These are phyloP conservation scores for Dromaius novaehollandiae DNA, from an alignment of 2,113 vertebrate genomes.

Conservation along the genomic window DNA sequence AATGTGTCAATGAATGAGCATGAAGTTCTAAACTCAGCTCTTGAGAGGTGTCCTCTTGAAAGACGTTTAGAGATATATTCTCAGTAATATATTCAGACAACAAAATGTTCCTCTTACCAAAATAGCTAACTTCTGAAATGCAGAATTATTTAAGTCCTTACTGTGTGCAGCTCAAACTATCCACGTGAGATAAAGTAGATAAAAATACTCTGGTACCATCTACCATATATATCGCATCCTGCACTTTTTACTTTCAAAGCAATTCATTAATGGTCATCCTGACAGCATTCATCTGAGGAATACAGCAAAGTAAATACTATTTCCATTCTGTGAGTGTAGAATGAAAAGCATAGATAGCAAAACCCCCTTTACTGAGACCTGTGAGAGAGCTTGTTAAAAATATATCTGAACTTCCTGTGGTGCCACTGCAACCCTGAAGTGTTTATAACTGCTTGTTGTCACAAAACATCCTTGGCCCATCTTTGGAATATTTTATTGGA, in stretches of 20 bases:
- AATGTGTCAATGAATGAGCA: background rate
- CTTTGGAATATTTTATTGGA: constrained; percentile 3
- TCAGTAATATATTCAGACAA: background rate
- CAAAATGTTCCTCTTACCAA: background rate
- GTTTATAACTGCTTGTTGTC: constrained; percentile 34
- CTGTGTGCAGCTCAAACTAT: background rate
- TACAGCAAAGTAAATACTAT: constrained; percentile 15
- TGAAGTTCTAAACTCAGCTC: background rate
- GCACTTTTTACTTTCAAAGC: constrained; percentile 7
- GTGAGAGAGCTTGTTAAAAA: constrained; percentile 48
- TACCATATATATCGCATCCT: background rate
- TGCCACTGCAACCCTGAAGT: constrained; percentile 2
- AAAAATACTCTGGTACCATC: background rate
- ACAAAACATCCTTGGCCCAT: constrained; percentile 20
- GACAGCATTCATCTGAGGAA: constrained; percentile 1
- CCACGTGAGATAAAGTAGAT: background rate
- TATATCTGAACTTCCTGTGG: constrained; percentile 18
- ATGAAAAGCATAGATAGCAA: constrained; percentile 13
- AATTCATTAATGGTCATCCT: constrained; percentile 39
- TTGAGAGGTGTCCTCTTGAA: background rate
- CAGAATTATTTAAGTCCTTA: background rate
- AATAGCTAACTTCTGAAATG: background rate
- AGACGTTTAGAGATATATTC: background rate
- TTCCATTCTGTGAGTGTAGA: constrained; percentile 13
- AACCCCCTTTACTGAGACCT: background rate